Evolutionary conservation across 2,888 invertebrate species (phyloP), one percentile per base, ranked within the genome.

Genomic region (Caenorhabditis wallacei): DNA sequence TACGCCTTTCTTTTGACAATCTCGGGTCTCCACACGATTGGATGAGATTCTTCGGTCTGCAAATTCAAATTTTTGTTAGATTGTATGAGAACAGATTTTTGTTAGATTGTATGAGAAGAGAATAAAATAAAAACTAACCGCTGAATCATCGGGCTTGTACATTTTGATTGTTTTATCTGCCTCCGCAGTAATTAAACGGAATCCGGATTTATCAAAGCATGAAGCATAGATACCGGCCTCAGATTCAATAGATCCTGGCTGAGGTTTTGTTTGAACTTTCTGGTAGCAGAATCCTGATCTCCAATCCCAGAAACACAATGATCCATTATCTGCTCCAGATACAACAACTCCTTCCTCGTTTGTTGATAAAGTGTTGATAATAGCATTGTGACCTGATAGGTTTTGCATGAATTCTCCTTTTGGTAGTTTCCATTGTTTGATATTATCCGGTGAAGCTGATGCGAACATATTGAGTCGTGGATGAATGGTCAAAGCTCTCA

Each of bases 91-190:
- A n/a, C n/a, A n/a, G n/a, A n/a, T n/a, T n/a, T n/a, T n/a, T n/a
- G 37, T 4, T 37, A 37, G 37, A 37, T 10, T 7, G 37, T 37
- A 37, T 7, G n/a, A n/a, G n/a, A n/a, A n/a, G n/a, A n/a, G n/a
- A n/a, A n/a, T n/a, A n/a, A n/a, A 4, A 43, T 2, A 43, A 48
- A 22, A 68, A 91, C 93, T 92, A 88, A 94, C 94, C 0, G 99
- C 99, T 24, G 95, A 94, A 13, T 97, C 97, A 92, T 99, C 98
- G 93, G 98, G 98, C 92, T 96, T 96, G 93, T 98, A 99, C 85
- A 99, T 95, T 94, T 99, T 99, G 89, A 99, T 96, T 0, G 98
- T 98, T 93, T 99, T 99, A 93, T 99, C 99, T 0, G 98, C 98
- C 93, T 99, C 99, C 0, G 96, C 96, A 0, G 98, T 97, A 88